Conservation (phyloP, 2,888 invertebrate genomes). For the Eristalinus aeneus region DNA sequence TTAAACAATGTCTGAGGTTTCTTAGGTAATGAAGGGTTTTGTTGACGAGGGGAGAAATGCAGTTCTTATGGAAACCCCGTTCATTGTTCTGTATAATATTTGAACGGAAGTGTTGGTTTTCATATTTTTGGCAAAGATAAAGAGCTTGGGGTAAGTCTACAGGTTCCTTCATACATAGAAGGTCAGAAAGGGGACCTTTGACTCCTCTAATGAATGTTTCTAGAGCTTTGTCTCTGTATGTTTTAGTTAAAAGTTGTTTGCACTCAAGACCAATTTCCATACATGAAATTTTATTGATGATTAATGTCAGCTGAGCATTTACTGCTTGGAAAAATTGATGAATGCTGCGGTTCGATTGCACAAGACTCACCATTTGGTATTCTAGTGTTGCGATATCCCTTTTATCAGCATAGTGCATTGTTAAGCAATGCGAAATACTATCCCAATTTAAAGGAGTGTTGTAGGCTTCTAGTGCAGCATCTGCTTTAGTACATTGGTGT, state of each 20-base stretch:
- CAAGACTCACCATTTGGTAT: constrained; percentile 48
- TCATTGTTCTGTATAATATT: not conserved
- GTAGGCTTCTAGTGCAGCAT: not conserved
- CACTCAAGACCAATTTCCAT: constrained; percentile 65
- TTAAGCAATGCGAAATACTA: constrained; percentile 44
- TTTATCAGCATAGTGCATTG: constrained; percentile 59
- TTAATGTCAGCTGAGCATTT: constrained; percentile 66
- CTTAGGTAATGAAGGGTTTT: too few relatives aligned
- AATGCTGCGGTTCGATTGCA: constrained; percentile 47
- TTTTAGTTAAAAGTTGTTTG: constrained; percentile 37
- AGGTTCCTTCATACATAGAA: not conserved
- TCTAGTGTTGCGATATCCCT: constrained; percentile 61
- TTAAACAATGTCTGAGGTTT: too few relatives aligned
- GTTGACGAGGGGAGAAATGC: too few relatives aligned
- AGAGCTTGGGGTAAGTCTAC: not conserved
- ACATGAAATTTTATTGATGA: constrained; percentile 65
- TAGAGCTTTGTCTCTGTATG: constrained; percentile 68
- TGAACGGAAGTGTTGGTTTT: not conserved
- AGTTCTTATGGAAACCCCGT: too few relatives aligned
- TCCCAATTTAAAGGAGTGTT: constrained; percentile 14
- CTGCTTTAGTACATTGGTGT: too few relatives aligned
- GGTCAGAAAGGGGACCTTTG: constrained; percentile 46
- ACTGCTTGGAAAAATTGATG: constrained; percentile 68
- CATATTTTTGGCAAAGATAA: not conserved
- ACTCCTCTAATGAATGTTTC: constrained; percentile 69